phyloP scores from a whole-genome alignment of 2,797 vertebrate genomes.

The Meda fulgida region DNA sequence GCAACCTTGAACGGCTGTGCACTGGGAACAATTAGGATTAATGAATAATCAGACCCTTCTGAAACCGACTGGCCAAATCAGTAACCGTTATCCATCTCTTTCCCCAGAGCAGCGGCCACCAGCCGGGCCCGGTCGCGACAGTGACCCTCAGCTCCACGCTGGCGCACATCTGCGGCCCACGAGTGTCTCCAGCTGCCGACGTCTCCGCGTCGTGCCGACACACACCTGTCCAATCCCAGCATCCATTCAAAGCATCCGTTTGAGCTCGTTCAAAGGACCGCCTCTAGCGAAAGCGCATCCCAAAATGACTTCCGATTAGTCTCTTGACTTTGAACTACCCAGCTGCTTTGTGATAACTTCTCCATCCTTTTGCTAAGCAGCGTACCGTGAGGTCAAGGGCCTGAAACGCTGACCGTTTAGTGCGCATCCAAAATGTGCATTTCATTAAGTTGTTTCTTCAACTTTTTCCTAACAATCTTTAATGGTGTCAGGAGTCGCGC shows the following conservation, averaged over 20 bases:
- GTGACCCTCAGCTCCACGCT: slow-evolving; percentile 47
- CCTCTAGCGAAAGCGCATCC: neutral
- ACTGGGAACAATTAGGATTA: slow-evolving; percentile 45
- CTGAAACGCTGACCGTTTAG: neutral
- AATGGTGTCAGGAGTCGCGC: neutral
- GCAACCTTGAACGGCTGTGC: slow-evolving; percentile 26
- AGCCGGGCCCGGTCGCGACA: slow-evolving; percentile 37
- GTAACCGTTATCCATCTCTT: slow-evolving; percentile 35
- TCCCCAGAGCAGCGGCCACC: slow-evolving; percentile 11
- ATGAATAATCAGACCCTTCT: slow-evolving; percentile 50
- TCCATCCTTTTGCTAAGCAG: neutral
- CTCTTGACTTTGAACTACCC: slow-evolving; percentile 31
- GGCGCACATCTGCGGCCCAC: slow-evolving; percentile 36
- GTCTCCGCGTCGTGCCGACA: neutral
- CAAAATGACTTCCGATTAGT: slow-evolving; percentile 11
- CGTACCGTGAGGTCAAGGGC: neutral
- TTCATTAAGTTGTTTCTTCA: slow-evolving; percentile 1
- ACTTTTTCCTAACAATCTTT: neutral
- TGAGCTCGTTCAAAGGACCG: slow-evolving; percentile 5
- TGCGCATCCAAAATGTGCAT: neutral
- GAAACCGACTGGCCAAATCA: slow-evolving; percentile 14
- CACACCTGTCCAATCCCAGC: slow-evolving; percentile 52
- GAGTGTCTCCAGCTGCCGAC: slow-evolving; percentile 52
- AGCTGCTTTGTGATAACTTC: slow-evolving; percentile 20
- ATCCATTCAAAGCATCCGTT: neutral